phyloP scores from a whole-genome alignment of 2,113 vertebrate species.

The Fukomys damarensis region DNA sequence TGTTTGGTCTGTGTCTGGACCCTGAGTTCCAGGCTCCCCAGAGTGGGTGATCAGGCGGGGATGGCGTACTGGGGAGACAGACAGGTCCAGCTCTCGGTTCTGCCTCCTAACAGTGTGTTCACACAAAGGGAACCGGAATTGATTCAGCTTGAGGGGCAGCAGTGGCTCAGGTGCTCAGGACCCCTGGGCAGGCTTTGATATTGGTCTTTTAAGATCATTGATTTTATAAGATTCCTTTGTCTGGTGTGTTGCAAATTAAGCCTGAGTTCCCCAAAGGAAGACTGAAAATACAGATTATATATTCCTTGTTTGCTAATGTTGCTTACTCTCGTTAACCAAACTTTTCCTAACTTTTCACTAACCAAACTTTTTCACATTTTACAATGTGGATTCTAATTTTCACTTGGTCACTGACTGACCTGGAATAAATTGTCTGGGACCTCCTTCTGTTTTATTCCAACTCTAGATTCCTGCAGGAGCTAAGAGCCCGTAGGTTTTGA shows the following conservation, averaged over 20 bases:
- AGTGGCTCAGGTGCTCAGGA: not conserved
- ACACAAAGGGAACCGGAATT: not conserved
- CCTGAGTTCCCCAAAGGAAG: not conserved
- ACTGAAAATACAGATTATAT: not conserved
- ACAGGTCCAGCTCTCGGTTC: not conserved
- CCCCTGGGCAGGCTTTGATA: not conserved
- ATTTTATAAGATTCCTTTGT: conserved; percentile 13
- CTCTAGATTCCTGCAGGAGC: no score
- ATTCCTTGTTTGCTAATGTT: conserved; percentile 8
- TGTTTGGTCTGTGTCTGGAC: not conserved
- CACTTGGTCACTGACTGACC: not conserved
- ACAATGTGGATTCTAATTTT: conserved; percentile 9
- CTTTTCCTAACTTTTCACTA: not conserved
- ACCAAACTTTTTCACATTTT: not conserved
- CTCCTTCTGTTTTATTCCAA: not conserved
- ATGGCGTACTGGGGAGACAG: not conserved
- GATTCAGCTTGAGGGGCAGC: not conserved
- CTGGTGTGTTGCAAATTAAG: not conserved
- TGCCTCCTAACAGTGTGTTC: not conserved
- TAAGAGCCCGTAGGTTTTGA: not conserved
- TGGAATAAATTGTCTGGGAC: not conserved
- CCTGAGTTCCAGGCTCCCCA: not conserved
- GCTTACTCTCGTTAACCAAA: not conserved
- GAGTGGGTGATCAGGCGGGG: not conserved
- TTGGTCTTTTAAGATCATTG: not conserved